Base-by-base conservation (phyloP, 2,797 vertebrate species). In the Malurus leucopterus region DNA sequence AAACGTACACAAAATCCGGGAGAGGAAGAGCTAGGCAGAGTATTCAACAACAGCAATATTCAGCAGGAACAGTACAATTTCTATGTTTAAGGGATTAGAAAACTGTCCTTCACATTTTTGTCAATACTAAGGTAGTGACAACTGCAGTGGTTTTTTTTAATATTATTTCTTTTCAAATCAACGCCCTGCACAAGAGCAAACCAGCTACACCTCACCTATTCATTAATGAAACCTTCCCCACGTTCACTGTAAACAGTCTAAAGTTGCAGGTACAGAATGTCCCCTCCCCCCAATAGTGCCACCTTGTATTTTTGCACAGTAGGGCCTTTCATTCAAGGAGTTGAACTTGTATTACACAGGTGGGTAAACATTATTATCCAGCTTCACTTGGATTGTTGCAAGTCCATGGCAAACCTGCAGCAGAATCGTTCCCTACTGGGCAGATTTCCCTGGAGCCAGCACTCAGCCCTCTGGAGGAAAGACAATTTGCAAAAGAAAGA, bases 11-110 rank as follows among this genome's bases (percentile, higher is more conserved):
- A 2, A 20, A 49, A 9, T 46, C 49, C 32, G 23, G 46, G 44
- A 70, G 57, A 59, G n/a, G 22, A 65, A 88, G 92, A 89, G 49
- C 32, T 92, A 91, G 93, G 34, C 95, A 91, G 93, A 96, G 95
- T 61, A 94, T 82, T 93, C 95, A 92, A 59, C 88, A 96, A 96
- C 16, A 43, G 27, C 16, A 68, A 61, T 21, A 43, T 7, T 95
- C 92, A 95, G 20, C 62, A 65, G 76, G 50, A 57, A 51, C 2
- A 70, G n/a, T 3, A 83, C 12, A 72, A 75, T 54, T 65, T 76
- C 62, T 27, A 59, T 47, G 32, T n/a, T 40, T 29, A n/a, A 40
- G 18, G 4, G 43, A n/a, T 59, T 18, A 65, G 30, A 79, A 85
- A 53, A 30, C 19, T 11, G 4, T 19, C 51, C 29, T 57, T 72